Percentiles rank a stretch among this genome's conserved stretches.
phyloP scores from a whole-genome alignment of 2,888 invertebrate genomes.

The Ryuthela nishihirai region DNA sequence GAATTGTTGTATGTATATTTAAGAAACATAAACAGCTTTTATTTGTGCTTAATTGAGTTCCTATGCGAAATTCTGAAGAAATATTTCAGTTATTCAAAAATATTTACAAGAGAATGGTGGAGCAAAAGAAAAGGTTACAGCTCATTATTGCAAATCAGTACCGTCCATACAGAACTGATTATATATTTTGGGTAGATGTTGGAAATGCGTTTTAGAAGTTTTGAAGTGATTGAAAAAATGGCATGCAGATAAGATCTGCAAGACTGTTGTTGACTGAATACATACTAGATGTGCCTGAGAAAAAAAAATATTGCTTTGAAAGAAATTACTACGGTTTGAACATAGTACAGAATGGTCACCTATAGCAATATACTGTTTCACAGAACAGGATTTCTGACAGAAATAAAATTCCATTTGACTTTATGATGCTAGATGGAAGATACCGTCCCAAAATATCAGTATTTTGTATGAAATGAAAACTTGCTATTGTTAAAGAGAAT shows the following conservation, averaged over 20 bases:
- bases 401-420: slow-evolving; percentile 6
- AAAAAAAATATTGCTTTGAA: slow-evolving; percentile 15
- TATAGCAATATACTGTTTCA: slow-evolving; percentile 33
- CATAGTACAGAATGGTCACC: slow-evolving; percentile 10
- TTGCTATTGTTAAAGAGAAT: slow-evolving; percentile 19
- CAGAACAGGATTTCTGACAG: too few relatives aligned
- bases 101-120: not conserved
- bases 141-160: slow-evolving; percentile 9
- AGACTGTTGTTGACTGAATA: too few relatives aligned
- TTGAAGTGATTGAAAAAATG: too few relatives aligned
- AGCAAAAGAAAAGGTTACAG: slow-evolving; percentile 14
- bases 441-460: slow-evolving; percentile 37
- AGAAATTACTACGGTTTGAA: slow-evolving; percentile 2
- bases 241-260: too few relatives aligned
- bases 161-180: slow-evolving; percentile 30
- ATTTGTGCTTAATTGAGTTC: slow-evolving; percentile 32
- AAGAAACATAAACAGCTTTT: slow-evolving; percentile 10
- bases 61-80: slow-evolving; percentile 15
- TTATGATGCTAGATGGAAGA: slow-evolving; percentile 19
- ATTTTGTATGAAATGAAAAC: slow-evolving; percentile 26
- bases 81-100: slow-evolving; percentile 3
- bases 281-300: slow-evolving; percentile 17
- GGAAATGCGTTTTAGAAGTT: slow-evolving; percentile 9
- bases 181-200: slow-evolving; percentile 32
- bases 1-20: slow-evolving; percentile 5